Evolutionary conservation across 2,797 vertebrate genomes (phyloP).

Genomic region (Dipus sagitta): DNA sequence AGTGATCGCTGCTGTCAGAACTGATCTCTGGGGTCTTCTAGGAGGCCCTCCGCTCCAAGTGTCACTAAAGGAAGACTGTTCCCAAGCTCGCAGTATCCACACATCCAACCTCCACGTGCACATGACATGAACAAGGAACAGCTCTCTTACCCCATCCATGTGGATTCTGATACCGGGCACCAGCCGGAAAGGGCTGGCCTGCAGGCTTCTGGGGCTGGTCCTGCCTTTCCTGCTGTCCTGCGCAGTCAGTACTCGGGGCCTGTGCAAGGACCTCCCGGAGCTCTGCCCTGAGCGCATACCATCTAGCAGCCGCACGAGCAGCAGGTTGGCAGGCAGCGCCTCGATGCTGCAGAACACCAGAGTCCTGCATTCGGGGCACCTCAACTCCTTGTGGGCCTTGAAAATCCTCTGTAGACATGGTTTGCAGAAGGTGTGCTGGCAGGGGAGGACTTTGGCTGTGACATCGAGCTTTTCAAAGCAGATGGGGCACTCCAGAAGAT

Average conservation of each 20-base stretch:
- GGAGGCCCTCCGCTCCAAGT: neutral
- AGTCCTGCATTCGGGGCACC: constrained; percentile 93
- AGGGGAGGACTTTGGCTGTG: constrained; percentile 95
- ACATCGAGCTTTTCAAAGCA: constrained; percentile 93
- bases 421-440: constrained; percentile 97
- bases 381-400: constrained; percentile 89
- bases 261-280: constrained; percentile 82
- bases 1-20: neutral
- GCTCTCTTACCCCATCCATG: constrained; percentile 91
- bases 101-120: neutral
- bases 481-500: constrained; percentile 94
- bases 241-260: constrained; percentile 84
- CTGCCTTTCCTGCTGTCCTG: constrained; percentile 84
- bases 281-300: constrained; percentile 86
- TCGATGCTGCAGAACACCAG: constrained; percentile 91
- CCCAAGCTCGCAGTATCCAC: neutral
- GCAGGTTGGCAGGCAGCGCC: constrained; percentile 93
- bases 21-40: neutral
- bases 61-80: neutral
- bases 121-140: neutral
- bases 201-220: constrained; percentile 85
- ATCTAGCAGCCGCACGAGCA: constrained; percentile 93
- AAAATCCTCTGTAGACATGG: constrained; percentile 93
- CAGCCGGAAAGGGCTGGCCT: constrained; percentile 86
- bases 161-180: constrained; percentile 85